These are phyloP conservation scores for Clarias magur DNA, from an alignment of 2,113 vertebrate species.

Conservation along the genomic window DNA sequence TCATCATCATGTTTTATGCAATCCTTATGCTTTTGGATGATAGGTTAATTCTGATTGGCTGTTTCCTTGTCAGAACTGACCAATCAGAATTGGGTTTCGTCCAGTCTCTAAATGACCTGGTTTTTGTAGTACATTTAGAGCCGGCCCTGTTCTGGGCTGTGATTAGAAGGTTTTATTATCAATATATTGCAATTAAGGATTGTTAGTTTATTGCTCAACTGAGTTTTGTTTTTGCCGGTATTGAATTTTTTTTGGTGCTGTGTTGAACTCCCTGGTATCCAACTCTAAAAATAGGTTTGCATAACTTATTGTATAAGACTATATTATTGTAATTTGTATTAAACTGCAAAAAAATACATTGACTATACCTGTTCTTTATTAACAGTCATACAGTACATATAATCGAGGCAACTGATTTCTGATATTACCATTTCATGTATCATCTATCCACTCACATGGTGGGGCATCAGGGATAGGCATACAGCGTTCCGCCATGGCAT, in stretches of 20 bases:
- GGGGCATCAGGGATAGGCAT: conserved; percentile 52
- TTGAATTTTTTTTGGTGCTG: not conserved
- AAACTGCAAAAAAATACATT: not conserved
- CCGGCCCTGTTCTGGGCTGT: not conserved
- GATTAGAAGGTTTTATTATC: not conserved
- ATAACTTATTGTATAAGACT: no score
- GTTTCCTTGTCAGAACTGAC: no score
- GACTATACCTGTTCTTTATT: not conserved
- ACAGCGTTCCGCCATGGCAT: conserved; percentile 56
- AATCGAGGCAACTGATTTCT: not conserved
- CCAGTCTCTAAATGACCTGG: no score
- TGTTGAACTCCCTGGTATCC: not conserved
- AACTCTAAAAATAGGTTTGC: not conserved
- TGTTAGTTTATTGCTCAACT: no score
- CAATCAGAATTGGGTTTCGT: no score
- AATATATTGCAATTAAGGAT: no score
- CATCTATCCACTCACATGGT: no score
- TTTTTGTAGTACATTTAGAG: no score
- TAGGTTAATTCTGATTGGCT: no score
- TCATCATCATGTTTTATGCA: no score
- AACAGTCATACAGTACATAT: not conserved
- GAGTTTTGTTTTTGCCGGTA: no score
- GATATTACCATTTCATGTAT: not conserved
- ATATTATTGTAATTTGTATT: not conserved
- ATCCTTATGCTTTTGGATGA: no score